Percentiles rank a stretch among this genome's conserved stretches.
Conservation (phyloP, 1,140 invertebrate genomes). For the Saccostrea echinata region DNA sequence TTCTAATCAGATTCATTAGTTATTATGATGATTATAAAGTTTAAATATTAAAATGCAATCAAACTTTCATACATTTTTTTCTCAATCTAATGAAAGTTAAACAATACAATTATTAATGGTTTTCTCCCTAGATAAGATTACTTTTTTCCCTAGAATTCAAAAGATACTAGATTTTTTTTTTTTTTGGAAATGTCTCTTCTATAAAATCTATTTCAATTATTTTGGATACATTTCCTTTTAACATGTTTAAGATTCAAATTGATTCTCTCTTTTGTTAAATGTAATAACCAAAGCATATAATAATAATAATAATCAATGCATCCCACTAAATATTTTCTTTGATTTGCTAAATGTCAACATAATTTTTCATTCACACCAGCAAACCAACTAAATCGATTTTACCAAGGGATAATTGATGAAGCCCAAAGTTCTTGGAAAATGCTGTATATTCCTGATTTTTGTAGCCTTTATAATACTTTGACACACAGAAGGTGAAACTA, state of each 20-base stretch:
- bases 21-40: neutral
- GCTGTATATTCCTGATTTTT: neutral
- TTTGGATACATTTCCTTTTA: no score
- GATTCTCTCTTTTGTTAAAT: neutral
- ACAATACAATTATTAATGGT: neutral
- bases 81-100: neutral
- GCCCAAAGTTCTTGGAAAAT: neutral
- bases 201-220: no score
- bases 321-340: constrained; percentile 7
- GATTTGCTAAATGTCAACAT: constrained; percentile 15
- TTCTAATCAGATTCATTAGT: neutral
- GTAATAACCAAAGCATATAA: no score
- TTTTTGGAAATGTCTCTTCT: no score
- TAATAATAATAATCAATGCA: neutral
- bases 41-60: no score
- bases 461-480: neutral
- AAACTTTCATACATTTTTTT: neutral
- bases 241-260: no score
- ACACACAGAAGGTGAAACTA: neutral
- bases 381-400: neutral
- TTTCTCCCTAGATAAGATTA: neutral
- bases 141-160: neutral
- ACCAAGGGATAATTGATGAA: neutral
- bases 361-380: neutral
- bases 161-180: neutral